Evolutionary conservation across 2,888 invertebrate genomes (phyloP).

Genomic region (Agrochola litura): DNA sequence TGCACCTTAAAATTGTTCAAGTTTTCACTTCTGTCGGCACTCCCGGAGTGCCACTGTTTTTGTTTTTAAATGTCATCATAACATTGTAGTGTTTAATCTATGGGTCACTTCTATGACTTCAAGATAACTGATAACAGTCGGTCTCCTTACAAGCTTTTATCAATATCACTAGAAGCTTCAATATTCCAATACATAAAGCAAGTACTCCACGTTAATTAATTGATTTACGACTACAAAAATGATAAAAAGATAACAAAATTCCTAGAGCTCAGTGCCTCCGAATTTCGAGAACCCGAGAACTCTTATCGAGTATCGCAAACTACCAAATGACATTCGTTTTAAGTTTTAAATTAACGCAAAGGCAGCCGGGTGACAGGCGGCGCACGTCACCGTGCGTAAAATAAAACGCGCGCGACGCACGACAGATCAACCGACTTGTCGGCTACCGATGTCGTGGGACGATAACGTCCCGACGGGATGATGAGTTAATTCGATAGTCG

Average conservation of each 20-base stretch:
- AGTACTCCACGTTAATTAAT: conserved; percentile 24
- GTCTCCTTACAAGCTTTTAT: conserved; percentile 46
- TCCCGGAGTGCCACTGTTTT: too few relatives aligned
- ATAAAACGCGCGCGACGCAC: conserved; percentile 75
- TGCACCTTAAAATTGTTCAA: too few relatives aligned
- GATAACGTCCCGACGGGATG: conserved; percentile 82
- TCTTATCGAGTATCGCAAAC: conserved; percentile 52
- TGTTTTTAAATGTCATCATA: not conserved
- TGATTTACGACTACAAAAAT: conserved; percentile 43
- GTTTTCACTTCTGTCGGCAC: too few relatives aligned
- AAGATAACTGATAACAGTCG: conserved; percentile 45
- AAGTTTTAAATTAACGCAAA: conserved; percentile 61
- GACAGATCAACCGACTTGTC: conserved; percentile 75
- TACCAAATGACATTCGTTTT: conserved; percentile 59
- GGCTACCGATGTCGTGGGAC: conserved; percentile 81
- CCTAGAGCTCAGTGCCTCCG: conserved; percentile 38
- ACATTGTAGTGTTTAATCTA: conserved; percentile 17
- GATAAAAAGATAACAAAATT: conserved; percentile 41
- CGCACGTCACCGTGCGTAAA: conserved; percentile 74
- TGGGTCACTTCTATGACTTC: conserved; percentile 44
- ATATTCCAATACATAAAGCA: conserved; percentile 11
- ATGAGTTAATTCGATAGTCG: conserved; percentile 86
- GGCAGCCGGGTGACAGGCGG: conserved; percentile 60
- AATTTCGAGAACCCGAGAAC: conserved; percentile 35
- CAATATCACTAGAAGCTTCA: conserved; percentile 25